Conservation (phyloP, 2,888 invertebrate species). For the Herminia tarsipennalis region DNA sequence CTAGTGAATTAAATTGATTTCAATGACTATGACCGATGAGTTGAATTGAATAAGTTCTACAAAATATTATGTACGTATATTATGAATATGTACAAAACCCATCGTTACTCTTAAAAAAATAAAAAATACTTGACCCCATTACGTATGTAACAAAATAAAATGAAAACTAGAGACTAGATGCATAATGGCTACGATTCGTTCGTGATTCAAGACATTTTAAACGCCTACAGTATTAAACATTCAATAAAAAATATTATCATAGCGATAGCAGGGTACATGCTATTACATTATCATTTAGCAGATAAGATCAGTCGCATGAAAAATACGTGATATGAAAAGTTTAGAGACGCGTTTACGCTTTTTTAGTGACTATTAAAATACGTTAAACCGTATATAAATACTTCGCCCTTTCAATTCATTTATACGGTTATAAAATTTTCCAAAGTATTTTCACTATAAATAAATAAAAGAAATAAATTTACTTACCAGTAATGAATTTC, state of each 20-base stretch:
- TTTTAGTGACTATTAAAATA: too few relatives aligned
- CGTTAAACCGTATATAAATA: too few relatives aligned
- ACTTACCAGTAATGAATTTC: too few relatives aligned
- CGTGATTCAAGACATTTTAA: slow-evolving; percentile 7
- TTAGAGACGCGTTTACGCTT: too few relatives aligned
- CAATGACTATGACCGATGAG: slow-evolving; percentile 18
- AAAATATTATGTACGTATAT: slow-evolving; percentile 8
- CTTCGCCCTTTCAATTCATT: too few relatives aligned
- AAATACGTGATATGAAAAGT: too few relatives aligned
- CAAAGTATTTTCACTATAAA: too few relatives aligned
- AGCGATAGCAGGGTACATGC: too few relatives aligned
- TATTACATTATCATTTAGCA: too few relatives aligned
- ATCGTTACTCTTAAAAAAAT: slow-evolving; percentile 12
- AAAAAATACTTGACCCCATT: slow-evolving; percentile 10
- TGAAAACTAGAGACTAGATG: slow-evolving; percentile 33
- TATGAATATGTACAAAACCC: slow-evolving; percentile 16
- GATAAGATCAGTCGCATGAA: too few relatives aligned
- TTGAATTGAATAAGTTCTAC: slow-evolving; percentile 13
- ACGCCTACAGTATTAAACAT: slow-evolving; percentile 9
- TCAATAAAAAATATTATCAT: slow-evolving; percentile 3
- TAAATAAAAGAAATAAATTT: too few relatives aligned
- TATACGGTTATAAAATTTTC: too few relatives aligned
- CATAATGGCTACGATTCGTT: slow-evolving; percentile 28
- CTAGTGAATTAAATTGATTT: slow-evolving; percentile 24
- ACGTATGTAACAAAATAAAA: slow-evolving; percentile 1